These are phyloP conservation scores for Chiridota heheva DNA, from an alignment of 35 echinoderm and acorn worm genomes.

Conservation along the genomic window DNA sequence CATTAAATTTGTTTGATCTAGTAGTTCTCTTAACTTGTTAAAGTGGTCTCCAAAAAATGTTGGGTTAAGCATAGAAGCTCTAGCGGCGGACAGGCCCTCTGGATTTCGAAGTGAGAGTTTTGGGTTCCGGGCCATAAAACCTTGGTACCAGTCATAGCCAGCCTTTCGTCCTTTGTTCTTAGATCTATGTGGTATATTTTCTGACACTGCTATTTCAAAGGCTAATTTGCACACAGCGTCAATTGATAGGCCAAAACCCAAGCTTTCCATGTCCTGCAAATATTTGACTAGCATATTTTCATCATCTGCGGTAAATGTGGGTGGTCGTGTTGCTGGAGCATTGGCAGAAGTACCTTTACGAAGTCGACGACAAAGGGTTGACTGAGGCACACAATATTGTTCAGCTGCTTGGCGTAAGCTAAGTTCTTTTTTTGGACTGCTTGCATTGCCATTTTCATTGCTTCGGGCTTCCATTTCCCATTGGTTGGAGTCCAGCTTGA, in stretches of 20 bases:
- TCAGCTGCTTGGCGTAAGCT: conserved; percentile 22
- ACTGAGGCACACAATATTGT: not conserved
- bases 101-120: conserved; percentile 44
- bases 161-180: conserved; percentile 27
- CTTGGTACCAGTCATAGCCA: conserved; percentile 53
- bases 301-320: conserved; percentile 39
- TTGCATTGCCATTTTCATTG: conserved; percentile 11
- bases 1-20: conserved; percentile 20
- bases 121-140: conserved; percentile 31
- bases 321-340: conserved; percentile 47
- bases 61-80: conserved; percentile 55
- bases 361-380: conserved; percentile 36
- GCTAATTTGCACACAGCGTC: conserved; percentile 48
- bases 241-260: conserved; percentile 47
- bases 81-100: conserved; percentile 45
- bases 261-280: conserved; percentile 58
- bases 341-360: conserved; percentile 3
- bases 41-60: conserved; percentile 42
- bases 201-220: conserved; percentile 50
- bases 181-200: conserved; percentile 37
- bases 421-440: conserved; percentile 11
- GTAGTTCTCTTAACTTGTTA: conserved; percentile 15
- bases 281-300: conserved; percentile 31
- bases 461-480: conserved; percentile 18
- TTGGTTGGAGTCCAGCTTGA: conserved; percentile 16